Evolutionary conservation across 1,140 invertebrate species (phyloP).

Genomic region (Oppia nitens): DNA sequence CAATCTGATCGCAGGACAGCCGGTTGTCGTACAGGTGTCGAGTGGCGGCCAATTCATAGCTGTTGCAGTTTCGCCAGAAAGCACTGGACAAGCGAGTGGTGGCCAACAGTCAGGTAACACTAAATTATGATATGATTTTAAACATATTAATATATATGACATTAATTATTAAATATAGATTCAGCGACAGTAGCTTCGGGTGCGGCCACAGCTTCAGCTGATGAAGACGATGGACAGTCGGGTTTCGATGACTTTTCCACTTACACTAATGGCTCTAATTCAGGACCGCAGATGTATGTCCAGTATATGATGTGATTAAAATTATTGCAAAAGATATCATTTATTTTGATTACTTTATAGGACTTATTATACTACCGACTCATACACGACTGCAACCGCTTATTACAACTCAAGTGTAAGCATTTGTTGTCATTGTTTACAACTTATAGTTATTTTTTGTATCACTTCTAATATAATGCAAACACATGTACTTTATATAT

Average conservation of each 20-base stretch:
- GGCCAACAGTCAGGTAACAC: not conserved
- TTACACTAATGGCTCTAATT: constrained; percentile 14
- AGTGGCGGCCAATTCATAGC: constrained; percentile 9
- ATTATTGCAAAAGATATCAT: not conserved
- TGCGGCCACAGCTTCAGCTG: not conserved
- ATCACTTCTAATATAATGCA: too few species aligned
- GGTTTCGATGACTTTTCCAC: constrained; percentile 13
- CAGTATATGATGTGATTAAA: not conserved
- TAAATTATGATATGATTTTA: not conserved
- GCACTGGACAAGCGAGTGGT: not conserved
- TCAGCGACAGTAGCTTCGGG: not conserved
- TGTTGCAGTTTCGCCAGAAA: constrained; percentile 9
- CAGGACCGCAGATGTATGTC: constrained; percentile 2
- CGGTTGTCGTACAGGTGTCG: constrained; percentile 9
- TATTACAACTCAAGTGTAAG: constrained; percentile 15
- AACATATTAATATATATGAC: not conserved
- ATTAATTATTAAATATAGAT: not conserved
- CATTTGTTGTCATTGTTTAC: too few species aligned
- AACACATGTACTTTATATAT: too few species aligned
- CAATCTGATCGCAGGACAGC: constrained; percentile 7
- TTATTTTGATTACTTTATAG: constrained; percentile 4
- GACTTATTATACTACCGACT: constrained; percentile 15
- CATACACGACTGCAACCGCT: constrained; percentile 10
- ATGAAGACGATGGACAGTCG: not conserved
- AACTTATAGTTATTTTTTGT: too few species aligned